Base-by-base conservation (phyloP, 2,113 vertebrate species). In the Mormyrus lacerda region DNA sequence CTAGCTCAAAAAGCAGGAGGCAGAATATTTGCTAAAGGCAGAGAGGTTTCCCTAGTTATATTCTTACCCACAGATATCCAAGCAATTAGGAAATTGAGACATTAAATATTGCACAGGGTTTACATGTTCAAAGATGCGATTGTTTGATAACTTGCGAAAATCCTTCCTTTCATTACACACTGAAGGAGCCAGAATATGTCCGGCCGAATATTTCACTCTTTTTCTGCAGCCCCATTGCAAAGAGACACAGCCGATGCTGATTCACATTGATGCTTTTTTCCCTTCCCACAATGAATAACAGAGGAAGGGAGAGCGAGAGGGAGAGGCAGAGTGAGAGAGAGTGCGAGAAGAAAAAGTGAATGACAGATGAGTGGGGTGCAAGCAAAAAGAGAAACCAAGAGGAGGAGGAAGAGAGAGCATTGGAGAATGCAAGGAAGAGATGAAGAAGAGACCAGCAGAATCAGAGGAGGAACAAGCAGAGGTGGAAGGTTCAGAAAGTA, bases 301-400 rank as follows among this genome's bases (percentile, higher is more conserved):
- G n/a, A 39, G 5, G 45, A 9, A 86, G 44, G 51, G 35, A 11
- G 39, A 85, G 82, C 35, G 87, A 27, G 53, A 85, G 21, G 44
- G 85, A 47, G 31, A 87, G 24, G 42, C 31, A 88, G 73, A 61
- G 44, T 7, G 44, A 88, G 5, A 27, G 24, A 51, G 21, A 27
- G 88, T 31, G 6, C 21, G 6, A 61, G 55, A 35, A 44, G 39
- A 24, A 27, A 86, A 53, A 88, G 87, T 89, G 87, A 86, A 85
- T 89, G 89, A 90, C 88, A 44, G 89, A 84, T 85, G 90, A 85
- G 50, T 45, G 24, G 91, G n/a, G 51, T 10, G 13, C 13, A 61
- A 7, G 3, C 21, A 27, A 82, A 83, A 85, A 87, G 73, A 89
- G 39, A 3, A 42, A 76, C 35, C 27, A 35, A 39, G 55, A 85